Base-by-base conservation (phyloP, 2,797 vertebrate species). In the Leucoraja ocellata region DNA sequence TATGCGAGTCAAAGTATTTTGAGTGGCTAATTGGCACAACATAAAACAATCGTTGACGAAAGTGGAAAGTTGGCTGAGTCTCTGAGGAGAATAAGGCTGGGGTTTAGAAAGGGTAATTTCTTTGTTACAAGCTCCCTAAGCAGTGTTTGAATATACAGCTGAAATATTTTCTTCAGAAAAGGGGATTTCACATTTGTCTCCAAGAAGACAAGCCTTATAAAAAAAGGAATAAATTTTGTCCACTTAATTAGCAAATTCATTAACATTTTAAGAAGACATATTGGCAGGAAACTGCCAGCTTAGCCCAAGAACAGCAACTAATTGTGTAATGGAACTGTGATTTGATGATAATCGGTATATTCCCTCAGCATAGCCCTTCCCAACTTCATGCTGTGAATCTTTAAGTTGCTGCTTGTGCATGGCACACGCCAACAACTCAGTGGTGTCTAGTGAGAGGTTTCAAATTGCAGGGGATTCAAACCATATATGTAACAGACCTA, bases 41-140 rank as follows among this genome's bases (percentile, higher is more conserved):
- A 73, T 91, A 68, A 91, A 73, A 91, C 88, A 68, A 25, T 18
- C 54, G 39, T 46, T 46, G 36, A 28, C 32, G 68, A 10, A 36
- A 54, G 25, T 91, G 90, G 90, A 91, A 91, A 91, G 90, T 91
- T 91, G 65, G 71, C 71, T 14, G 39, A 7, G 68, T 10, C 10
- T 68, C 90, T 25, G 39, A 54, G 90, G 9, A 54, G 21, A 88
- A 18, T 32, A 36, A 68, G 16, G n/a, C 84, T 68, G 84, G 68
- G 84, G 84, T 88, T 2, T 63, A 36, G 0, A 32, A 32, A 88
- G 61, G 84, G 84, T 14, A 84, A 88, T 68, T 68, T 36, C 2
- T 21, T 68, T 32, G n/a, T 32, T 68, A 61, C 28, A 32, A 28
- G n/a, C 28, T n/a, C 58, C 76, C 18, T 78, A 28, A 86, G 14